Conservation (phyloP, 2,888 invertebrate species). For the Tigriopus californicus region DNA sequence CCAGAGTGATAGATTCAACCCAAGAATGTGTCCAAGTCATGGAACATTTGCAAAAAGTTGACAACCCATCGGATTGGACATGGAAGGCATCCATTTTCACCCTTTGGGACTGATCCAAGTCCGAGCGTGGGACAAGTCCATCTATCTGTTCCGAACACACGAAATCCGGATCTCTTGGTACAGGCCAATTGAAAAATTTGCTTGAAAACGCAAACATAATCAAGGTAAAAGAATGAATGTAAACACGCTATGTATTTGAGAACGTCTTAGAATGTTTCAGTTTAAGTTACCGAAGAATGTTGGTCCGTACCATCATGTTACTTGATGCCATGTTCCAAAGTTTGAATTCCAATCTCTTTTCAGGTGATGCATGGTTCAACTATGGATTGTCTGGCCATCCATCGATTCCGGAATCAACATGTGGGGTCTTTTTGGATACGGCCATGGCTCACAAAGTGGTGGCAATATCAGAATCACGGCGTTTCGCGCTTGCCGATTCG, state of each 20-base stretch:
- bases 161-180: background rate
- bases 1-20: too few species aligned
- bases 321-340: too few species aligned
- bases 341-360: too few species aligned
- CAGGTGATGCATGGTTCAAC: background rate
- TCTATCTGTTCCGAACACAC: background rate
- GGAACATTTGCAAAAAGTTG: too few species aligned
- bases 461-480: background rate
- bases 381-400: background rate
- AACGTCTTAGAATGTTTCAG: too few species aligned
- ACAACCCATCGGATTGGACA: background rate
- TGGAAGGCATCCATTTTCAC: background rate
- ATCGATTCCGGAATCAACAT: background rate
- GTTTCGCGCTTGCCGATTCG: background rate
- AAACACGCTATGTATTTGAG: too few species aligned
- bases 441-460: conserved; percentile 1
- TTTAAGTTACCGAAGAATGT: too few species aligned
- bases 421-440: background rate
- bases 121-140: background rate
- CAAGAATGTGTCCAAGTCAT: too few species aligned
- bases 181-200: background rate
- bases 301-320: too few species aligned
- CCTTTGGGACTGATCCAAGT: background rate
- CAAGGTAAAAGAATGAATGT: too few species aligned
- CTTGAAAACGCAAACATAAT: background rate